Conservation (phyloP, 2,113 vertebrate genomes). For the Aramus guarauna region DNA sequence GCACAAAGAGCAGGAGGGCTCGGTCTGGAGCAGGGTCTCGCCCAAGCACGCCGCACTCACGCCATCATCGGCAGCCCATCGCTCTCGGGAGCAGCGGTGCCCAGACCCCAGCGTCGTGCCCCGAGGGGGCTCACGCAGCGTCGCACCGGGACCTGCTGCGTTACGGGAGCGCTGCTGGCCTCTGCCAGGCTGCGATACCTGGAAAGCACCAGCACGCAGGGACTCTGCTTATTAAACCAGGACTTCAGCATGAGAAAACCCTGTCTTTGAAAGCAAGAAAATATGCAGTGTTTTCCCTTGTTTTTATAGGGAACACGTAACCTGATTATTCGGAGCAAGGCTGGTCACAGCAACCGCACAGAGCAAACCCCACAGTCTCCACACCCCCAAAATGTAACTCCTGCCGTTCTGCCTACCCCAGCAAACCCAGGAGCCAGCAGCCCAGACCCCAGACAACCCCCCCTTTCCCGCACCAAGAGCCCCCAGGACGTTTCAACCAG, state of each 20-base stretch:
- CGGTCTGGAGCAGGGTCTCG: background rate
- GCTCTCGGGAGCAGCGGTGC: rapidly evolving
- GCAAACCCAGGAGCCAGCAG: background rate
- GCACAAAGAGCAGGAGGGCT: too few species aligned
- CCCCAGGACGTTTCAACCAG: background rate
- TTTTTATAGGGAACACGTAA: background rate
- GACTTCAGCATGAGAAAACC: background rate
- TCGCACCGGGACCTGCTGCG: rapidly evolving
- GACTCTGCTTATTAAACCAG: background rate
- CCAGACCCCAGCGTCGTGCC: background rate
- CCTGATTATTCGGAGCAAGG: background rate
- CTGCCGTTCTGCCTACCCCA: background rate
- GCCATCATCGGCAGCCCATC: background rate
- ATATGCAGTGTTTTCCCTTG: rapidly evolving
- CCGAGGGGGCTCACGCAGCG: rapidly evolving
- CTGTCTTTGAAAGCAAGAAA: background rate
- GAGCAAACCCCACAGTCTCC: background rate
- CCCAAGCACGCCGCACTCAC: rapidly evolving
- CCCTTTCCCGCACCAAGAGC: background rate
- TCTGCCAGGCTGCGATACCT: background rate
- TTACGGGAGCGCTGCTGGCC: background rate
- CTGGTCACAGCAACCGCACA: background rate
- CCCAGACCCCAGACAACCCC: background rate
- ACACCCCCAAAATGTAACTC: background rate
- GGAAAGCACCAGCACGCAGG: background rate